Evolutionary conservation across 92 coral and sea anemone genomes (phyloP), one percentile per base, ranked within the genome.

Genomic region (Actinostola sp.): DNA sequence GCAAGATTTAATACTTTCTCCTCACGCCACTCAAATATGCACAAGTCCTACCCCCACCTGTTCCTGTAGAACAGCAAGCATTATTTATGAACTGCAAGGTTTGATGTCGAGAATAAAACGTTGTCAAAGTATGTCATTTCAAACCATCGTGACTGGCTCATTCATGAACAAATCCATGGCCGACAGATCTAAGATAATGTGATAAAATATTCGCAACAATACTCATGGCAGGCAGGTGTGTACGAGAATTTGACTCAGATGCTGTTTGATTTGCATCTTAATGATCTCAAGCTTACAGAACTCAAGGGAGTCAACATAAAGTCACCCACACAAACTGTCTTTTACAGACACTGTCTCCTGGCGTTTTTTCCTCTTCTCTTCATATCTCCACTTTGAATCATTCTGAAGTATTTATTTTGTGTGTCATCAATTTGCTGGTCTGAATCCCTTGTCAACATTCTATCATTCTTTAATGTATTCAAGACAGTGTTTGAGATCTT

Each of bases 251-350:
- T 46, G 61, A 44, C 70, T 48, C 59, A 32, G 24, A 61, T 60
- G 32, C 70, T 46, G 63, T 46, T 46, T 41, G 60, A 73, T 73
- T 73, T 44, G 56, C 79, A 73, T 73, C 42, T 35, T 73, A 73
- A 73, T 73, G 50, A 68, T 36, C 49, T 42, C 74, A 68, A 73
- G 61, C 69, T 61, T 58, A 16, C 21, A 35, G 24, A 36, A 29
- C 75, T 35, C 25, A 15, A 53, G 65, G 77, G 55, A 71, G 55
- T 44, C 54, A 9, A 55, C 64, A 16, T 32, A 50, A 56, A 12
- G 41, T 39, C 43, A 30, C n/a, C 29, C 28, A 12, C 35, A 6
- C 8, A 23, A 27, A 48, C 12, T 39, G 41, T 53, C 29, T n/a
- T 67, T 60, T 15, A 21, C n/a, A n/a, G n/a, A n/a, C n/a, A n/a